A percentile compares a stretch with the other conserved stretches of the same genome.
Conservation (phyloP, 2,888 invertebrate species). For the Norana najaformis region DNA sequence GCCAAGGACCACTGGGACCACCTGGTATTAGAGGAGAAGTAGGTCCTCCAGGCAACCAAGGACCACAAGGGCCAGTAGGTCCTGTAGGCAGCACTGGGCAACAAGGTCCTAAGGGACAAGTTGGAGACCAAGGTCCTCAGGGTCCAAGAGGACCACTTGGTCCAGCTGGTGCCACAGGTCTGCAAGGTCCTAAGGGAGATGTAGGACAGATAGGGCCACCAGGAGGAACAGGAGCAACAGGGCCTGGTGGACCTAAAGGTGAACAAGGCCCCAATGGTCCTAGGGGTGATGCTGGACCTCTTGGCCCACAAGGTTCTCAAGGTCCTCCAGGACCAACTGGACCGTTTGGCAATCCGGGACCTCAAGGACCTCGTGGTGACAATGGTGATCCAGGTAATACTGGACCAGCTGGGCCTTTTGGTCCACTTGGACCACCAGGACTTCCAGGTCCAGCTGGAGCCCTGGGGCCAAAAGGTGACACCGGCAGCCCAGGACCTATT, state of each 20-base stretch:
- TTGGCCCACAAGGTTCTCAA: slow-evolving; percentile 57
- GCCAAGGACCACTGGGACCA: slow-evolving; percentile 32
- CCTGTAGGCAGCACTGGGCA: slow-evolving; percentile 37
- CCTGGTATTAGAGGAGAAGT: slow-evolving; percentile 31
- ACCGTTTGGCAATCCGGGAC: slow-evolving; percentile 36
- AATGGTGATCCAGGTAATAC: slow-evolving; percentile 22
- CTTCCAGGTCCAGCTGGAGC: slow-evolving; percentile 36
- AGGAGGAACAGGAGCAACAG: slow-evolving; percentile 32
- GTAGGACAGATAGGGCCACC: slow-evolving; percentile 35
- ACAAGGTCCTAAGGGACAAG: slow-evolving; percentile 37
- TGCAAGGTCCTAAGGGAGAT: slow-evolving; percentile 36
- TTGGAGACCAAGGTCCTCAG: slow-evolving; percentile 36
- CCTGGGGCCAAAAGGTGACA: slow-evolving; percentile 42
- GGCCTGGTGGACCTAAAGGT: slow-evolving; percentile 39
- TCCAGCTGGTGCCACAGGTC: slow-evolving; percentile 39
- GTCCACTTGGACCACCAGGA: slow-evolving; percentile 38
- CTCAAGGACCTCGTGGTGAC: slow-evolving; percentile 34
- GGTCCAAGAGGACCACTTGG: slow-evolving; percentile 37
- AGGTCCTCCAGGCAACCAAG: slow-evolving; percentile 35
- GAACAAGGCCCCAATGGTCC: slow-evolving; percentile 35
- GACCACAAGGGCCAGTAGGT: slow-evolving; percentile 35
- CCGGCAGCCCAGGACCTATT: slow-evolving; percentile 33
- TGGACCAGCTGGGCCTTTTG: slow-evolving; percentile 36
- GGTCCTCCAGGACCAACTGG: slow-evolving; percentile 37
- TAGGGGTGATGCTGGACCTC: slow-evolving; percentile 52